Evolutionary conservation across 2,797 vertebrate species (phyloP).

Genomic region (Propithecus deckenii): DNA sequence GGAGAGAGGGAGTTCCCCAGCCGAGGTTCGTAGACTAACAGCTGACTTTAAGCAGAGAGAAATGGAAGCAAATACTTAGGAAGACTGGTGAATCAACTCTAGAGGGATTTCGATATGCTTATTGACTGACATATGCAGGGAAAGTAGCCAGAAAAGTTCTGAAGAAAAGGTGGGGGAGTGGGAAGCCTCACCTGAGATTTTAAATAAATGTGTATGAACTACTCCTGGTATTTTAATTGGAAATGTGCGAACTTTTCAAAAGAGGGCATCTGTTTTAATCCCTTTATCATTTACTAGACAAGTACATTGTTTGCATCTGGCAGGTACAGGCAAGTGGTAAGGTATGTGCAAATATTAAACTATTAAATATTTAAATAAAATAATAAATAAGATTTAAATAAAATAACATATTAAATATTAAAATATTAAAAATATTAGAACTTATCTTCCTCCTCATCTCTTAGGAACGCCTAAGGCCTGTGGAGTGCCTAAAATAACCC

Average conservation of each 20-base stretch:
- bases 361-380: background rate
- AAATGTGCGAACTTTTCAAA: conserved; percentile 25
- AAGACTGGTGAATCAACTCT: conserved; percentile 69
- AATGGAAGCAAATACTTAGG: conserved; percentile 76
- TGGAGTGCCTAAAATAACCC: background rate
- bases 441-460: background rate
- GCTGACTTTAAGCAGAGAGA: conserved; percentile 76
- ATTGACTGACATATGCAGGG: conserved; percentile 80
- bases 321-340: background rate
- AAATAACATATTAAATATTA: background rate
- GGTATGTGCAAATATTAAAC: background rate
- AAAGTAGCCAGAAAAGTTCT: conserved; percentile 67
- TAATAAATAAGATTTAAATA: background rate
- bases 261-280: background rate
- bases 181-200: conserved; percentile 53
- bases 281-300: background rate
- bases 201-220: background rate
- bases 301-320: background rate
- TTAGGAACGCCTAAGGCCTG: background rate
- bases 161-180: background rate
- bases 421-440: background rate
- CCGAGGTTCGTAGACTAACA: conserved; percentile 61
- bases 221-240: background rate
- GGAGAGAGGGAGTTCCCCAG: conserved; percentile 72
- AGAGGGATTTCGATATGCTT: conserved; percentile 78